Percentiles rank a stretch among this genome's conserved stretches.
phyloP scores from a whole-genome alignment of 2,797 vertebrate species.

The Fundulus diaphanus region DNA sequence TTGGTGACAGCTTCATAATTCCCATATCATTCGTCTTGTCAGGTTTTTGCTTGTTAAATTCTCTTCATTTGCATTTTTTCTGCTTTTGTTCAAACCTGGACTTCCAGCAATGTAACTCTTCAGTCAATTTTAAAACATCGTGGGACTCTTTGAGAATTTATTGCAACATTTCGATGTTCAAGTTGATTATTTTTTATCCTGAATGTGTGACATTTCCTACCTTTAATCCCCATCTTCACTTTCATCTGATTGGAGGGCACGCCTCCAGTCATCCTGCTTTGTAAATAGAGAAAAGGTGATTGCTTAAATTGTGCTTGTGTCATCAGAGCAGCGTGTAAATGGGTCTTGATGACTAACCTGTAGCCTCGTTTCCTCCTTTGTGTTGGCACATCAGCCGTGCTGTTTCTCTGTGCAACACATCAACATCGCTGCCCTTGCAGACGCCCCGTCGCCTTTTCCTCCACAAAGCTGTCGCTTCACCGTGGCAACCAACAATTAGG shows the following conservation, averaged over 20 bases:
- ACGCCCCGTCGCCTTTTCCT: conserved; percentile 28
- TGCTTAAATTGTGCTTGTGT: neutral
- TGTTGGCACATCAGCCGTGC: conserved; percentile 24
- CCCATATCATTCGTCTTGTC: neutral
- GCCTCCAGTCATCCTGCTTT: neutral
- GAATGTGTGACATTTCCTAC: neutral
- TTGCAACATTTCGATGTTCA: neutral
- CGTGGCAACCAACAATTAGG: conserved; percentile 59
- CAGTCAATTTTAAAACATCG: neutral
- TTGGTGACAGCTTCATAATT: conserved; percentile 35
- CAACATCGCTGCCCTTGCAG: conserved; percentile 30
- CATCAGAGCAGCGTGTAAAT: conserved; percentile 4
- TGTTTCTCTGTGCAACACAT: conserved; percentile 29
- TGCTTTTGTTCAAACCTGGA: neutral
- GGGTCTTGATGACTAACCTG: conserved; percentile 7
- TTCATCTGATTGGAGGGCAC: neutral
- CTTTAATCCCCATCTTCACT: neutral
- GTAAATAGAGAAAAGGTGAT: neutral
- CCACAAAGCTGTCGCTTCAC: conserved; percentile 41
- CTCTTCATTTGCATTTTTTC: neutral
- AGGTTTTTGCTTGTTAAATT: neutral
- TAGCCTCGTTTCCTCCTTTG: conserved; percentile 25
- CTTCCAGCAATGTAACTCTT: neutral
- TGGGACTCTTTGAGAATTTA: neutral
- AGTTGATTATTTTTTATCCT: neutral